Evolutionary conservation across 2,113 vertebrate genomes (phyloP).

Genomic region (Furnarius figulus): DNA sequence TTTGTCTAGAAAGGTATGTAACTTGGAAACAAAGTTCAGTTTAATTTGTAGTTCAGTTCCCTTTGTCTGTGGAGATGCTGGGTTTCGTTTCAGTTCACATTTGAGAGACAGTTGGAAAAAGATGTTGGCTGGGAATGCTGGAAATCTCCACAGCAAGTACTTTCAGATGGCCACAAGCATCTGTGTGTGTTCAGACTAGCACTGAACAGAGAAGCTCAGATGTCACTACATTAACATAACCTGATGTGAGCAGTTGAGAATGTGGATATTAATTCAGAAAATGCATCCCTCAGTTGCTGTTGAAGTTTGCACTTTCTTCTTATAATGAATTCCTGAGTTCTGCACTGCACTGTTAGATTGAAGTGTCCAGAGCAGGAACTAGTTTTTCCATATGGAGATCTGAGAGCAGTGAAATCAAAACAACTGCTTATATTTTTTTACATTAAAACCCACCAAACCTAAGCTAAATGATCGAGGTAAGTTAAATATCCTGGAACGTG

Average conservation of each 20-base stretch:
- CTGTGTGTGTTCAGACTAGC: neutral
- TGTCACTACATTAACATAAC: neutral
- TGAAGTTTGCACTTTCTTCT: neutral
- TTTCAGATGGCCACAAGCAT: neutral
- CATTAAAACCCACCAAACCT: neutral
- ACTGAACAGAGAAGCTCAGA: neutral
- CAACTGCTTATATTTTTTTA: neutral
- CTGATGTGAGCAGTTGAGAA: neutral
- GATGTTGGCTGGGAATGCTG: neutral
- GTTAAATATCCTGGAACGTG: neutral
- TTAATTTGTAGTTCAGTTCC: neutral
- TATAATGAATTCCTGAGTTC: neutral
- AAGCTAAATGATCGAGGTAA: neutral
- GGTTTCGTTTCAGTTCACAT: neutral
- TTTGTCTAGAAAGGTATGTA: neutral
- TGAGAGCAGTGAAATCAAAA: neutral
- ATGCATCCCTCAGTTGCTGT: neutral
- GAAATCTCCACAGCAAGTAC: neutral
- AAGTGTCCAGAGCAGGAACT: neutral
- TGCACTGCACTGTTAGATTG: neutral
- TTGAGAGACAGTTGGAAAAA: neutral
- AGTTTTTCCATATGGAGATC: neutral
- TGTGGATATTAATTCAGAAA: neutral
- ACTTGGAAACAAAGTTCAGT: neutral
- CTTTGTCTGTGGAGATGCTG: neutral